Percentiles rank a stretch among this genome's conserved stretches.
phyloP scores from a whole-genome alignment of 2,797 vertebrate genomes.

The Hylomyscus alleni region DNA sequence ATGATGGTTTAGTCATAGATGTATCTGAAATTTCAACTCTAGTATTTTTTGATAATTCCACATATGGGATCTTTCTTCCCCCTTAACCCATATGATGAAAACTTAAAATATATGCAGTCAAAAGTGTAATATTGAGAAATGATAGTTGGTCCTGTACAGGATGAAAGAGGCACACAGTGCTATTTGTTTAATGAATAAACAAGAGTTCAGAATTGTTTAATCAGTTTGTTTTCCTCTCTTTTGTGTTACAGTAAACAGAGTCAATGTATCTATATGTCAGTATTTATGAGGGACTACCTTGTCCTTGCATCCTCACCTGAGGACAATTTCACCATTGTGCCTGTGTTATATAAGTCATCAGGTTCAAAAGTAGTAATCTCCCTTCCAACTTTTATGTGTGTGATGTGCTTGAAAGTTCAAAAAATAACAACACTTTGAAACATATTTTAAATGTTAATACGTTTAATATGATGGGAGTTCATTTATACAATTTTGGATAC shows the following conservation, averaged over 20 bases:
- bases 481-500: not conserved
- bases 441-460: not conserved
- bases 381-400: not conserved
- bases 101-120: not conserved
- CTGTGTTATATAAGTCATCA: not conserved
- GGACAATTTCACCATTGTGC: not conserved
- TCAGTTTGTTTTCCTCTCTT: not conserved
- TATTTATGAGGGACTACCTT: not conserved
- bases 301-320: not conserved
- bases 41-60: not conserved
- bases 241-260: not conserved
- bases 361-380: not conserved
- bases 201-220: not conserved
- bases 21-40: conserved; percentile 25
- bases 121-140: not conserved
- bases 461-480: not conserved
- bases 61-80: not conserved
- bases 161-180: not conserved
- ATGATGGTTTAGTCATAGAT: conserved; percentile 52
- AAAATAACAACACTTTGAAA: not conserved
- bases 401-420: not conserved
- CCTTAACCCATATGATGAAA: not conserved
- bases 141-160: not conserved
- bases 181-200: conserved; percentile 17
- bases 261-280: not conserved